A percentile compares a stretch with the other conserved stretches of the same genome.
Evolutionary conservation across 1,140 invertebrate species (phyloP).

Genomic region (Callitettix versicolor): DNA sequence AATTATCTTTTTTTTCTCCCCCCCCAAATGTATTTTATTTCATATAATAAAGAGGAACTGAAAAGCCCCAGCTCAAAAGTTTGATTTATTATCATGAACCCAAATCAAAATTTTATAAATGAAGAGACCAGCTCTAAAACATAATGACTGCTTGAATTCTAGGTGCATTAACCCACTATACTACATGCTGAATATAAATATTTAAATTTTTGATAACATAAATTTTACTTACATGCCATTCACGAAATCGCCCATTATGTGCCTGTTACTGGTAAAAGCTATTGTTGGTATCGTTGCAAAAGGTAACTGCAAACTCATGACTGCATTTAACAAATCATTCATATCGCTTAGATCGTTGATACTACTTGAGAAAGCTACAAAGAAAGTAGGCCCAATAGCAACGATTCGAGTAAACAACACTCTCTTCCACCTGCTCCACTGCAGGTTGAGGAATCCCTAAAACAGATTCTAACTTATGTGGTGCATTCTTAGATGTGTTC

Average conservation of each 20-base stretch:
- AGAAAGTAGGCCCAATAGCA: slow-evolving; percentile 79
- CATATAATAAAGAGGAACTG: too few species aligned
- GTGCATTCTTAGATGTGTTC: too few species aligned
- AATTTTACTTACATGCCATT: slow-evolving; percentile 52
- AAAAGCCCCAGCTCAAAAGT: too few species aligned
- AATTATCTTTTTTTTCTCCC: too few species aligned
- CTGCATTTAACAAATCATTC: slow-evolving; percentile 85
- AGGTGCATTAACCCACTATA: too few species aligned
- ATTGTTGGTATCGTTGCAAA: slow-evolving; percentile 79
- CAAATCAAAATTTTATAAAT: too few species aligned
- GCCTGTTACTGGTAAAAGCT: slow-evolving; percentile 69
- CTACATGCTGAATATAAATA: too few species aligned
- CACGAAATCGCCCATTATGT: slow-evolving; percentile 76
- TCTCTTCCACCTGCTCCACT: slow-evolving; percentile 81
- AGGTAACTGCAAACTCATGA: slow-evolving; percentile 77
- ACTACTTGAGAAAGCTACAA: slow-evolving; percentile 60
- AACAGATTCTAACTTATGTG: slow-evolving; percentile 20
- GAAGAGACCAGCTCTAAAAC: too few species aligned
- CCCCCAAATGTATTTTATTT: too few species aligned
- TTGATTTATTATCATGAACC: too few species aligned
- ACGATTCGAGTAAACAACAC: slow-evolving; percentile 77
- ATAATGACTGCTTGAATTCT: too few species aligned
- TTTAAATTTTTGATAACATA: too few species aligned
- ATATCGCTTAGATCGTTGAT: slow-evolving; percentile 67
- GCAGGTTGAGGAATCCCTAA: slow-evolving; percentile 77